Evolutionary conservation across 2,797 vertebrate species (phyloP).

Genomic region (Setipinna tenuifilis): DNA sequence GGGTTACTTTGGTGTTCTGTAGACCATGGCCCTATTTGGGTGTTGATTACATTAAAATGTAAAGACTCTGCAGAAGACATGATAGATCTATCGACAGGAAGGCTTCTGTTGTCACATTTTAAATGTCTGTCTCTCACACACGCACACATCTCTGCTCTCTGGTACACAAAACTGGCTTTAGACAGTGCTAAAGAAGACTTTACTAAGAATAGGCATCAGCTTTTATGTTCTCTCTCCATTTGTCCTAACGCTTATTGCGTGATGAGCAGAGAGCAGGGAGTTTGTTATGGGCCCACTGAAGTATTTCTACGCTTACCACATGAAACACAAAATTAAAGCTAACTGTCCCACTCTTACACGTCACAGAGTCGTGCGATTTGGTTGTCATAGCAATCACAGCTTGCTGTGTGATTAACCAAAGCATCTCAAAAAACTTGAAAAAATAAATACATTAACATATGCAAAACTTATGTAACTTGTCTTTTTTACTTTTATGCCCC

Average conservation of each 20-base stretch:
- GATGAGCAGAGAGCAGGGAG: background rate
- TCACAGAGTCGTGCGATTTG: constrained; percentile 18
- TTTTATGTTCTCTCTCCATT: background rate
- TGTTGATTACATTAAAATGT: background rate
- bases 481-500: constrained; percentile 42
- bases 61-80: background rate
- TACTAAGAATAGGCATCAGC: background rate
- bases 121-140: background rate
- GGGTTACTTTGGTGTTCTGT: background rate
- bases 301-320: constrained; percentile 20
- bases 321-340: constrained; percentile 33
- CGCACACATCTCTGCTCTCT: background rate
- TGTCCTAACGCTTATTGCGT: background rate
- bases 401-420: constrained; percentile 31
- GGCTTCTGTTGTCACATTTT: background rate
- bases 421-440: constrained; percentile 3
- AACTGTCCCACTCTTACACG: background rate
- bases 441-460: constrained; percentile 39
- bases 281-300: background rate
- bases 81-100: background rate
- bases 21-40: background rate
- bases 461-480: constrained; percentile 35
- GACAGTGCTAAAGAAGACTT: background rate
- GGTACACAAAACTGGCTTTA: background rate
- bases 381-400: constrained; percentile 27